phyloP scores from a whole-genome alignment of 1,140 invertebrate genomes.

The Pantala flavescens region DNA sequence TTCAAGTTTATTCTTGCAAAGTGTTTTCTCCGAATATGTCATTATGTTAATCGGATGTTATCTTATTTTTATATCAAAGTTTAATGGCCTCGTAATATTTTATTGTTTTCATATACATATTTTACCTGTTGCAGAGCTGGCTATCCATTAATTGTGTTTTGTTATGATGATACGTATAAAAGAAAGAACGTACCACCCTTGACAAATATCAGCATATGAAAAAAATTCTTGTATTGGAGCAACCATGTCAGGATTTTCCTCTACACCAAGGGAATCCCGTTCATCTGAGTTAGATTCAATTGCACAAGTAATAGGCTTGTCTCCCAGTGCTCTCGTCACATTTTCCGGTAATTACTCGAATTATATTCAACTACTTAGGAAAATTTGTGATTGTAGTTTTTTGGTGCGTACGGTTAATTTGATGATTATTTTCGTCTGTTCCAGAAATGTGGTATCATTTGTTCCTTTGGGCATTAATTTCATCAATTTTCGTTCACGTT shows the following conservation, averaged over 20 bases:
- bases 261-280: not conserved
- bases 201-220: not conserved
- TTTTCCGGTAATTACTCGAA: not conserved
- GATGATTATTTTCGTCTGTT: conserved; percentile 22
- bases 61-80: no score
- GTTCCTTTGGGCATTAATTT: conserved; percentile 87
- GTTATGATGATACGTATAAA: conserved; percentile 10
- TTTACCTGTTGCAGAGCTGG: not conserved
- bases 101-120: not conserved
- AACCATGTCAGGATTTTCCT: not conserved
- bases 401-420: no score
- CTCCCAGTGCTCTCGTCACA: not conserved
- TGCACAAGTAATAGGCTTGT: not conserved
- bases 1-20: not conserved
- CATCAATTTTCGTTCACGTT: conserved; percentile 82
- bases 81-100: no score
- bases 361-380: not conserved
- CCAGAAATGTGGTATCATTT: conserved; percentile 94
- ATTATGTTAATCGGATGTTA: no score
- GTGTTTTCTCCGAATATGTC: no score
- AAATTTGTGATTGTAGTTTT: not conserved
- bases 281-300: not conserved
- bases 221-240: not conserved
- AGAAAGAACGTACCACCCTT: conserved; percentile 1
- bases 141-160: conserved; percentile 1